These are phyloP conservation scores for Agrilus mali DNA, from an alignment of 2,888 invertebrate genomes.

Conservation along the genomic window DNA sequence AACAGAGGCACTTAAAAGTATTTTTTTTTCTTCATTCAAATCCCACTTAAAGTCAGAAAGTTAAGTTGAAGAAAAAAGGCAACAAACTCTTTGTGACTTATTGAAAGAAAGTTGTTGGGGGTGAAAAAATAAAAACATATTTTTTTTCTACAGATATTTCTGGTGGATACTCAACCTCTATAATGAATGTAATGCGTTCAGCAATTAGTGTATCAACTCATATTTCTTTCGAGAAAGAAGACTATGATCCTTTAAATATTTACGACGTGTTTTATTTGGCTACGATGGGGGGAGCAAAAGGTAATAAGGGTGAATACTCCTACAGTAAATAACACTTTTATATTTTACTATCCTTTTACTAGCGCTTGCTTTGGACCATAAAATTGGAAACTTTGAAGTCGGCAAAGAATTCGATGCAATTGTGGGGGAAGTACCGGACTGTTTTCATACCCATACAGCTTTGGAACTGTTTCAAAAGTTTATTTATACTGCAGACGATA, in stretches of 20 bases:
- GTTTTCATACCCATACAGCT: slow-evolving; percentile 38
- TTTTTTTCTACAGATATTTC: slow-evolving; percentile 57
- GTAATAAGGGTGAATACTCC: slow-evolving; percentile 47
- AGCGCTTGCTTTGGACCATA: slow-evolving; percentile 62
- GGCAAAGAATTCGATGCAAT: slow-evolving; percentile 86
- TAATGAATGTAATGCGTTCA: slow-evolving; percentile 61
- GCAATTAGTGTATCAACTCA: slow-evolving; percentile 63
- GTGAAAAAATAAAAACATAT: too few species aligned
- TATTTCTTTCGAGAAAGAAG: slow-evolving; percentile 39
- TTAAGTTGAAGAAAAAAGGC: too few species aligned
- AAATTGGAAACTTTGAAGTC: slow-evolving; percentile 64
- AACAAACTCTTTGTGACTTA: too few species aligned
- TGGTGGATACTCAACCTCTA: slow-evolving; percentile 66
- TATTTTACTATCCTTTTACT: slow-evolving; percentile 23
- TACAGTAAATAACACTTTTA: neutral
- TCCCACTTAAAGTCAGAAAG: too few species aligned
- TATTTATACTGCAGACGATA: slow-evolving; percentile 68
- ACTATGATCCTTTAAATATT: slow-evolving; percentile 46
- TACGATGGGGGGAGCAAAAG: slow-evolving; percentile 75
- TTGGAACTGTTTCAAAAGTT: slow-evolving; percentile 61
- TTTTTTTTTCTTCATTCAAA: too few species aligned
- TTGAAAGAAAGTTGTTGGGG: too few species aligned
- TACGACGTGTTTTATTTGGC: slow-evolving; percentile 72
- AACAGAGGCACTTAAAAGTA: too few species aligned
- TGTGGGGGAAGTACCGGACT: slow-evolving; percentile 54